Percentiles rank a stretch among this genome's conserved stretches.
These are phyloP conservation scores for Seriola quinqueradiata DNA, from an alignment of 2,113 vertebrate species.

Conservation along the genomic window DNA sequence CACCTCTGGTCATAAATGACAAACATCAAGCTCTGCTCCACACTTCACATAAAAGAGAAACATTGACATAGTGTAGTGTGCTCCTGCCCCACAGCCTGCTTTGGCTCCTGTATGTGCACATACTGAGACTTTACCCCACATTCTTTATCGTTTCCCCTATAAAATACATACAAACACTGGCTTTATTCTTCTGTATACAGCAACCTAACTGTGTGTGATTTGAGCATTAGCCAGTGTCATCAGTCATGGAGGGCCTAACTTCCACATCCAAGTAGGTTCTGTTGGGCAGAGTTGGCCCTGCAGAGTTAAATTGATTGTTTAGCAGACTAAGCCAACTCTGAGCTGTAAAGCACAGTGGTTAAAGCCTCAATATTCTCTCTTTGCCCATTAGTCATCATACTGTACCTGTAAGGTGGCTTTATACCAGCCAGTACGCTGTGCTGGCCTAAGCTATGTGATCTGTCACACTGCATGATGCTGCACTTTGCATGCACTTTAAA, in stretches of 20 bases:
- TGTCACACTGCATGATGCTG: conserved; percentile 10
- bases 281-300: conserved; percentile 42
- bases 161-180: conserved; percentile 16
- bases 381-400: conserved; percentile 59
- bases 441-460: neutral
- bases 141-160: conserved; percentile 16
- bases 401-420: conserved; percentile 32
- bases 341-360: conserved; percentile 56
- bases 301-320: conserved; percentile 65
- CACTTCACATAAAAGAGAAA: conserved; percentile 25
- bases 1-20: conserved; percentile 21
- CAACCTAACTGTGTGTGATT: conserved; percentile 36
- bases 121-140: conserved; percentile 14
- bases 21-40: conserved; percentile 24
- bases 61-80: conserved; percentile 5
- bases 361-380: conserved; percentile 58
- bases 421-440: conserved; percentile 29
- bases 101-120: neutral
- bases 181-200: conserved; percentile 27
- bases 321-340: conserved; percentile 56
- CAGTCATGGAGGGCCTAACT: conserved; percentile 57
- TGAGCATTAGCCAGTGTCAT: conserved; percentile 63
- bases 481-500: neutral
- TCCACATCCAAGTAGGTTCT: conserved; percentile 55
- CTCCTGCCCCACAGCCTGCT: conserved; percentile 16